Conservation (phyloP, 2,888 invertebrate species). For the Thymelicus lineola region DNA sequence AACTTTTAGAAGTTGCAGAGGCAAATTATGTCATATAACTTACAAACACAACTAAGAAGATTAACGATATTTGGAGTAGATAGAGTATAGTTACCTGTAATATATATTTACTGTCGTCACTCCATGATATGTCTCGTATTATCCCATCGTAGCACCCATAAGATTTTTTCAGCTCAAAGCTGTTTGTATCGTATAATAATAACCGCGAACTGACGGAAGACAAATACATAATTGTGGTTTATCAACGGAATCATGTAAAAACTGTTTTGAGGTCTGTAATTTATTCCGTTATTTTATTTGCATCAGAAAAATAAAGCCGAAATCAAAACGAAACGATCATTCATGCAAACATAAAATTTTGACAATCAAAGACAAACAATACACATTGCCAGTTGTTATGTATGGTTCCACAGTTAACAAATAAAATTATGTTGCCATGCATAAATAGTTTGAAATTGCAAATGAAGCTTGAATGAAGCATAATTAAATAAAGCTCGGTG, state of each 20-base stretch:
- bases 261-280: background rate
- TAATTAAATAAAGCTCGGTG: too few relatives aligned
- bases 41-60: background rate
- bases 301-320: constrained; percentile 19
- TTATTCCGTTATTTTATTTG: constrained; percentile 5
- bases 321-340: constrained; percentile 19
- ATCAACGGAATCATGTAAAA: constrained; percentile 8
- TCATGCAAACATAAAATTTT: constrained; percentile 49
- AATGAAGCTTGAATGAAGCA: too few relatives aligned
- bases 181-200: constrained; percentile 81
- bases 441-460: background rate
- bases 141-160: constrained; percentile 78
- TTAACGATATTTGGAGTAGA: background rate
- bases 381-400: constrained; percentile 17
- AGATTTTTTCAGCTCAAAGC: constrained; percentile 81
- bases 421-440: constrained; percentile 20
- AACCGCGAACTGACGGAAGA: constrained; percentile 84
- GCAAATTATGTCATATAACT: constrained; percentile 2
- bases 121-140: constrained; percentile 77
- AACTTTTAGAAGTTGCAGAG: background rate
- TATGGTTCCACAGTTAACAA: background rate
- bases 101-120: constrained; percentile 81
- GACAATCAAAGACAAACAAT: constrained; percentile 45
- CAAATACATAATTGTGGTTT: constrained; percentile 76
- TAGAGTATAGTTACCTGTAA: constrained; percentile 64